Evolutionary conservation across 1,140 invertebrate genomes (phyloP).

Genomic region (Drosophila sproati): DNA sequence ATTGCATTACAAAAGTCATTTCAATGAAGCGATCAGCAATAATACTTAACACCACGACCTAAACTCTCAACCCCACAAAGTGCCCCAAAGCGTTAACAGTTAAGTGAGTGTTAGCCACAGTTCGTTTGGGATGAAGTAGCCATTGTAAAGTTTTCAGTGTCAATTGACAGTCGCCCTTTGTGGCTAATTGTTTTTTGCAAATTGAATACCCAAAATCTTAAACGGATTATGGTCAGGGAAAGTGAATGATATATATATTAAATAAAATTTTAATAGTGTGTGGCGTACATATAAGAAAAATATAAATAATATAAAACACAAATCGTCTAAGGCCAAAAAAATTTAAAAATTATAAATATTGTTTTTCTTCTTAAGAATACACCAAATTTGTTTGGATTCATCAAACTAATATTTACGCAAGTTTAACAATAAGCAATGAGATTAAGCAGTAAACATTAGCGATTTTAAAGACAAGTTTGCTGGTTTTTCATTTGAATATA

Average conservation of each 20-base stretch:
- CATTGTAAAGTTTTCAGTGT: constrained; percentile 33
- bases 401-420: too few species aligned
- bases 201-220: neutral
- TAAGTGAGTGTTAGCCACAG: constrained; percentile 33
- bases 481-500: too few species aligned
- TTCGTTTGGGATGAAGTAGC: constrained; percentile 4
- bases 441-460: too few species aligned
- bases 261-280: too few species aligned
- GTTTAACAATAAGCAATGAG: too few species aligned
- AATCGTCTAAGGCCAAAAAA: too few species aligned
- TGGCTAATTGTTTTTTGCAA: constrained; percentile 40
- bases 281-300: too few species aligned
- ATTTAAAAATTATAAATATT: neutral
- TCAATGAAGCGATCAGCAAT: constrained; percentile 57
- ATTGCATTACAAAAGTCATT: constrained; percentile 77
- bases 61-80: neutral
- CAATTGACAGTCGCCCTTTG: constrained; percentile 19
- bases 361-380: too few species aligned
- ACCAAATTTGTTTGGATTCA: too few species aligned
- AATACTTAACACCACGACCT: constrained; percentile 51
- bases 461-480: too few species aligned
- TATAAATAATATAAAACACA: too few species aligned
- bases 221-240: neutral
- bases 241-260: neutral
- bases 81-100: constrained; percentile 19